Percentiles rank a stretch among this genome's conserved stretches.
phyloP scores from a whole-genome alignment of 2,888 invertebrate species.

The Pycnomerus fuliginosus region DNA sequence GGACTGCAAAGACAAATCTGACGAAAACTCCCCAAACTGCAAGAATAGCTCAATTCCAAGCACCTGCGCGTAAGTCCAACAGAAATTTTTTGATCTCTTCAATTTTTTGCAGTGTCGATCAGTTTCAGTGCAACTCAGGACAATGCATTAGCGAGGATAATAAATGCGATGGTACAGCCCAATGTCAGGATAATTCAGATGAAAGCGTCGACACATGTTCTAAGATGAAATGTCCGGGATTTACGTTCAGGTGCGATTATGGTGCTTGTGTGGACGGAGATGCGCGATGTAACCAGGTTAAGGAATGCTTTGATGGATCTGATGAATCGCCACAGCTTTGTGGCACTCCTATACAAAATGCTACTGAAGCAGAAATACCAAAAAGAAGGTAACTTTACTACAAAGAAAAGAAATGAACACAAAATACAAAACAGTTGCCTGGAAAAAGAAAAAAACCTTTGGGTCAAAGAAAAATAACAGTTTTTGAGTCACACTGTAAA shows the following conservation, averaged over 20 bases:
- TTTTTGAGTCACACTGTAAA: too few species aligned
- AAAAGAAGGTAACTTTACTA: too few species aligned
- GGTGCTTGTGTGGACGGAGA: slow-evolving; percentile 49
- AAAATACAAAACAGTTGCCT: too few species aligned
- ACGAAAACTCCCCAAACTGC: slow-evolving; percentile 42
- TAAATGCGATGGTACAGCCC: slow-evolving; percentile 32
- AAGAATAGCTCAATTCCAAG: slow-evolving; percentile 4
- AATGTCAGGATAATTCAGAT: slow-evolving; percentile 37
- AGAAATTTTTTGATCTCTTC: slow-evolving; percentile 33
- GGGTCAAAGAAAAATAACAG: too few species aligned
- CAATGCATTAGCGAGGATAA: slow-evolving; percentile 19
- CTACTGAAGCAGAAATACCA: too few species aligned
- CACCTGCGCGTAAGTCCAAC: slow-evolving; percentile 46
- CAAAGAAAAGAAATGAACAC: too few species aligned
- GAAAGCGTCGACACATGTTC: slow-evolving; percentile 24
- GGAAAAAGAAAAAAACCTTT: too few species aligned
- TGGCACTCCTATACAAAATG: too few species aligned
- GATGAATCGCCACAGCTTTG: slow-evolving; percentile 48
- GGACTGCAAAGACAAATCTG: slow-evolving; percentile 55
- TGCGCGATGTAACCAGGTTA: slow-evolving; percentile 55
- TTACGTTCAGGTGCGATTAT: slow-evolving; percentile 39
- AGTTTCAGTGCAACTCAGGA: slow-evolving; percentile 19
- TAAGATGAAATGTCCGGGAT: slow-evolving; percentile 35
- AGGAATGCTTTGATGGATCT: slow-evolving; percentile 56
- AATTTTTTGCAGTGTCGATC: slow-evolving; percentile 6